Conservation (phyloP, 2,888 invertebrate species). For the Agriopis leucophaearia region DNA sequence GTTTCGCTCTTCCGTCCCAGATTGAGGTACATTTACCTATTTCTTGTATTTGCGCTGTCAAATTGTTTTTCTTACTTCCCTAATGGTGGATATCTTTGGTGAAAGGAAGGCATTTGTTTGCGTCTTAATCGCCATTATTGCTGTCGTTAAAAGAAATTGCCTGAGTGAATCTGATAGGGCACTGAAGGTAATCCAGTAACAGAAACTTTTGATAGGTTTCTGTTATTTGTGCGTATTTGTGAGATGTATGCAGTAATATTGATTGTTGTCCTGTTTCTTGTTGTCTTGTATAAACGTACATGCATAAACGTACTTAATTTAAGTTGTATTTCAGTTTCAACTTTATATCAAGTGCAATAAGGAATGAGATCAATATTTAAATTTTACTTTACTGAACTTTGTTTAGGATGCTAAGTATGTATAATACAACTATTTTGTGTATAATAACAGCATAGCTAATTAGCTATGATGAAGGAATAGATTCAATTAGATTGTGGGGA, state of each 20-base stretch:
- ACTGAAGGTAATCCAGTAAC: background rate
- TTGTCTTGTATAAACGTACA: no score
- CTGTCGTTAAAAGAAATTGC: constrained; percentile 30
- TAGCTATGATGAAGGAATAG: no score
- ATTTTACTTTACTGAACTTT: no score
- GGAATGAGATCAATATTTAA: no score
- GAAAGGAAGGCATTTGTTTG: constrained; percentile 37
- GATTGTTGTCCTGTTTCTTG: no score
- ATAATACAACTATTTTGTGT: no score
- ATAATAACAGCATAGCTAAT: no score
- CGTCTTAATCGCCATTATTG: constrained; percentile 37
- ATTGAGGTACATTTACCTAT: constrained; percentile 37
- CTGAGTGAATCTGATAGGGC: constrained; percentile 19
- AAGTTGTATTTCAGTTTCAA: no score
- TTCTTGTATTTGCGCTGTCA: constrained; percentile 38
- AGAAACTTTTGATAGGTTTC: background rate
- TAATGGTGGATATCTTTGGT: constrained; percentile 31
- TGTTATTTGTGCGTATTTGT: background rate
- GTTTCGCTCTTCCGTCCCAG: constrained; percentile 45
- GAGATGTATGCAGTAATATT: no score
- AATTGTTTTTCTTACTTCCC: constrained; percentile 37
- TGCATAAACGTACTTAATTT: no score
- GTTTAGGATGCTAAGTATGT: no score
- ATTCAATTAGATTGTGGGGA: background rate
- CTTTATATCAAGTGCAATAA: no score